These are phyloP conservation scores for Colostygia pectinataria DNA, from an alignment of 2,888 invertebrate species.

Conservation along the genomic window DNA sequence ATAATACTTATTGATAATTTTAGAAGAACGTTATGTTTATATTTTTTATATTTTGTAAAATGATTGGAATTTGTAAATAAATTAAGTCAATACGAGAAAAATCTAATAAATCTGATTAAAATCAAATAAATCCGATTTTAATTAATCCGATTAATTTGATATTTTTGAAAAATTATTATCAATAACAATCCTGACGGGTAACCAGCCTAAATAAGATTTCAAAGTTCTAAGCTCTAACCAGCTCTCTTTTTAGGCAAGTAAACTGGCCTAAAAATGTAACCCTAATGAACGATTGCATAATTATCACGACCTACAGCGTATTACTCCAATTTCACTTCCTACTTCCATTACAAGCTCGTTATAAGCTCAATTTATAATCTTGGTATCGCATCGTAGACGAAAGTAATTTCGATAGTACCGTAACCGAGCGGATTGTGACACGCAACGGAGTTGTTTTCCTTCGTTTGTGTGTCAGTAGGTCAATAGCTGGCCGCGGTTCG, in stretches of 20 bases:
- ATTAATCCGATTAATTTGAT: too few relatives aligned
- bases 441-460: conserved; percentile 72
- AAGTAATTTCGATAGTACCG: conserved; percentile 49
- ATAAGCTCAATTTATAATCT: conserved; percentile 28
- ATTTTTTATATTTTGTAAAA: too few relatives aligned
- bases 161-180: too few relatives aligned
- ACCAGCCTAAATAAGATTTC: too few relatives aligned
- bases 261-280: conserved; percentile 4
- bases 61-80: too few relatives aligned
- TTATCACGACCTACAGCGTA: conserved; percentile 8
- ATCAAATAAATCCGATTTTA: too few relatives aligned
- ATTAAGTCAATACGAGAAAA: too few relatives aligned
- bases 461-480: conserved; percentile 75
- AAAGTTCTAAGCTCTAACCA: not conserved
- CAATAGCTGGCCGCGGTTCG: conserved; percentile 74
- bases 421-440: conserved; percentile 50
- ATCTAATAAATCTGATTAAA: too few relatives aligned
- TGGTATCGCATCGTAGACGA: conserved; percentile 36
- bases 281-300: conserved; percentile 12
- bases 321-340: conserved; percentile 7
- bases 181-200: too few relatives aligned
- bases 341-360: conserved; percentile 12
- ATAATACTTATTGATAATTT: too few relatives aligned
- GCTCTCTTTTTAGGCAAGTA: not conserved
- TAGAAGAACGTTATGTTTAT: too few relatives aligned